Evolutionary conservation across 2,113 vertebrate genomes (phyloP).

Genomic region (Panurus biarmicus): DNA sequence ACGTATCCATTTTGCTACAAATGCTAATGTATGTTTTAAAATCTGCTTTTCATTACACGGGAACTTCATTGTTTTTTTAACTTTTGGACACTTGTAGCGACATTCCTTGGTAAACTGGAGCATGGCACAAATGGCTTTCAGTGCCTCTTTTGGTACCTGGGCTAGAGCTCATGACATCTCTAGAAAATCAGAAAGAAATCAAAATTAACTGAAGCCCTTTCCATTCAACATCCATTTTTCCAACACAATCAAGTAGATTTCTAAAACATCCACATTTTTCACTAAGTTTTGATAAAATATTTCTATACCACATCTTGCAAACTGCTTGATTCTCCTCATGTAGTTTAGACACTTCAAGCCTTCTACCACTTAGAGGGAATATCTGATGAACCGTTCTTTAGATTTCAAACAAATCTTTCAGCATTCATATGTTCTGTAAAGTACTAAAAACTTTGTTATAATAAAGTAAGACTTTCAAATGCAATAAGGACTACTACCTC

Average conservation of each 20-base stretch:
- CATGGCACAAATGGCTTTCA: not conserved
- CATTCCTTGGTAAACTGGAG: not conserved
- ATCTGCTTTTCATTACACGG: not conserved
- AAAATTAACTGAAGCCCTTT: not conserved
- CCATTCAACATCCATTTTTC: not conserved
- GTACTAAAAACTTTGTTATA: not conserved
- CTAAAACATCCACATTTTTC: not conserved
- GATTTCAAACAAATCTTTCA: not conserved
- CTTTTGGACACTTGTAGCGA: not conserved
- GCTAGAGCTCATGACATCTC: not conserved
- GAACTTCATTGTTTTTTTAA: not conserved
- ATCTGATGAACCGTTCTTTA: not conserved
- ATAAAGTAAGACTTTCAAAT: not conserved
- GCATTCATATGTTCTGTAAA: not conserved
- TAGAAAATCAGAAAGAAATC: not conserved
- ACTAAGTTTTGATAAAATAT: not conserved
- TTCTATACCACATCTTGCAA: not conserved
- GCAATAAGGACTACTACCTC: not conserved
- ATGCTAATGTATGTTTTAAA: not conserved
- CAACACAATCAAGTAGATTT: not conserved
- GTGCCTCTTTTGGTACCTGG: not conserved
- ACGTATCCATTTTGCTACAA: not conserved
- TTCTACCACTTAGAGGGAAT: not conserved
- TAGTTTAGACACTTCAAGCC: not conserved
- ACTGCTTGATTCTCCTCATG: not conserved